These are phyloP conservation scores for Helicolenus hilgendorfi DNA, from an alignment of 2,797 vertebrate genomes.

Conservation along the genomic window DNA sequence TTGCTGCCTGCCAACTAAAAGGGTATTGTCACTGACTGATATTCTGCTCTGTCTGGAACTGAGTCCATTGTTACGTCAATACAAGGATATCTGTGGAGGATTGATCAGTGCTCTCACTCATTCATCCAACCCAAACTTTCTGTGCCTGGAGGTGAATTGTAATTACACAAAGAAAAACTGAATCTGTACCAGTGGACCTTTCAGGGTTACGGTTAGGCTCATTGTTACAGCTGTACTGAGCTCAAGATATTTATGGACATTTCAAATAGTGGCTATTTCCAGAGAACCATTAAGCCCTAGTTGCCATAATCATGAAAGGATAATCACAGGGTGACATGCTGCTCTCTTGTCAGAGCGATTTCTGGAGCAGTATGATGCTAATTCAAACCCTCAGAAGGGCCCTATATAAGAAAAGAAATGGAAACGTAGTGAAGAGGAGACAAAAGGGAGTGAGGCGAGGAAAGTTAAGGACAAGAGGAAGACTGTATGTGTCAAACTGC, in stretches of 20 bases:
- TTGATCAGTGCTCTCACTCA: constrained; percentile 28
- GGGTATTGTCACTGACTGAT: constrained; percentile 51
- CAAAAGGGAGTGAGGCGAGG: background rate
- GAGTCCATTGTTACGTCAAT: constrained; percentile 49
- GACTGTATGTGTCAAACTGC: background rate
- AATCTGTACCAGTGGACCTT: constrained; percentile 5
- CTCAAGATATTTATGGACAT: constrained; percentile 55
- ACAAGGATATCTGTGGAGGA: constrained; percentile 48
- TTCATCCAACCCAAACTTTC: constrained; percentile 28
- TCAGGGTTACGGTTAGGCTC: background rate
- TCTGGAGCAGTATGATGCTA: constrained; percentile 34
- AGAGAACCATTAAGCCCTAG: constrained; percentile 43
- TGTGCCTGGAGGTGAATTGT: constrained; percentile 8
- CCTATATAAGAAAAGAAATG: constrained; percentile 4
- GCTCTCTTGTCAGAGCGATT: constrained; percentile 47
- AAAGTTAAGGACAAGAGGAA: background rate
- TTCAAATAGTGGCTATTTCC: constrained; percentile 54
- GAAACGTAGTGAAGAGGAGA: background rate
- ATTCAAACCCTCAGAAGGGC: constrained; percentile 20
- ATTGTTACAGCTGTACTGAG: constrained; percentile 27
- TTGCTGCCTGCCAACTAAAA: constrained; percentile 57
- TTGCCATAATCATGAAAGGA: constrained; percentile 59
- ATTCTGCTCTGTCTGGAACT: constrained; percentile 24
- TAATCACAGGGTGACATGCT: constrained; percentile 63
- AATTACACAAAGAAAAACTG: constrained; percentile 22